A percentile compares a stretch with the other conserved stretches of the same genome.
Evolutionary conservation across 2,888 invertebrate genomes (phyloP).

Genomic region (Pantelozetes paolii): DNA sequence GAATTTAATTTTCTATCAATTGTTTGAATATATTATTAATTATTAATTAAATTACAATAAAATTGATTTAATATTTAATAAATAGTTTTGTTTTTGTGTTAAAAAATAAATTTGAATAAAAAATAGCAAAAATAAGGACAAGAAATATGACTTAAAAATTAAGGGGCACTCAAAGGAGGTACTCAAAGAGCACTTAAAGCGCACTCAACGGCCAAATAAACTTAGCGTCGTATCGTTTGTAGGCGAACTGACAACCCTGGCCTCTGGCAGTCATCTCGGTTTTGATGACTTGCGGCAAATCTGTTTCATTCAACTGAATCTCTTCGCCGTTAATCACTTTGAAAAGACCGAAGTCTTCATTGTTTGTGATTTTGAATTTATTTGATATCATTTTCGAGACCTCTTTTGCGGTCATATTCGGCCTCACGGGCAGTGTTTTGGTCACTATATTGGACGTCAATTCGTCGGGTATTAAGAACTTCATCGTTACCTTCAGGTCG

Average conservation of each 20-base stretch:
- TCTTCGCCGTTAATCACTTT: conserved; percentile 81
- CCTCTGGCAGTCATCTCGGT: conserved; percentile 58
- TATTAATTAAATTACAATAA: too few relatives aligned
- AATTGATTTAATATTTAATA: too few relatives aligned
- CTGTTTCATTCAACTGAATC: conserved; percentile 78
- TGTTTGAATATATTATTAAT: too few relatives aligned
- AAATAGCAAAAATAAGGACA: too few relatives aligned
- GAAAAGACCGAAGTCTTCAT: conserved; percentile 90
- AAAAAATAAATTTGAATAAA: too few relatives aligned
- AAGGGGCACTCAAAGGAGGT: too few relatives aligned
- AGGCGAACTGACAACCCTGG: conserved; percentile 85
- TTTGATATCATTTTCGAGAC: conserved; percentile 85
- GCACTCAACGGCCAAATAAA: conserved; percentile 62
- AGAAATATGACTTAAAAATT: too few relatives aligned
- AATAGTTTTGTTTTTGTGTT: too few relatives aligned
- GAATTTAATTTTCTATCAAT: too few relatives aligned
- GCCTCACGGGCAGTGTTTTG: conserved; percentile 85
- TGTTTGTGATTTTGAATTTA: conserved; percentile 90
- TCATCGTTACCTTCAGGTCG: conserved; percentile 65
- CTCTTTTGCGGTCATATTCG: conserved; percentile 86
- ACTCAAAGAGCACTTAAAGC: too few relatives aligned
- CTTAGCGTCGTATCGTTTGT: conserved; percentile 91
- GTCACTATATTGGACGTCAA: conserved; percentile 81
- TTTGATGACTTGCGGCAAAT: conserved; percentile 84
- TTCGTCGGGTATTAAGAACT: conserved; percentile 90